phyloP scores from a whole-genome alignment of 37 sponge, comb jelly and placozoan genomes.

The Amphimedon queenslandica region DNA sequence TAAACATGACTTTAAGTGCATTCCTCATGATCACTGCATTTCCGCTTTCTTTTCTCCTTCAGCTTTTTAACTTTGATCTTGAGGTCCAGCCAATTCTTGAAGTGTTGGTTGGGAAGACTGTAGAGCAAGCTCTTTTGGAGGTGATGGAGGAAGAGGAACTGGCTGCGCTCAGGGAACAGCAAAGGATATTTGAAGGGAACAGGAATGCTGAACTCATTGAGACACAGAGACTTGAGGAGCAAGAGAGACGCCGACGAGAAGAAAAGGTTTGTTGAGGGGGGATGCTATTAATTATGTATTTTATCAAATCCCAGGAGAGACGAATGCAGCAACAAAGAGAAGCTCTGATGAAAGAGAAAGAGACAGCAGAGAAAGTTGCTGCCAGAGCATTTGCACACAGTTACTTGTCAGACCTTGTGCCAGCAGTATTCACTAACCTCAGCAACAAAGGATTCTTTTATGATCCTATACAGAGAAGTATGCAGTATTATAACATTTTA shows the following conservation, averaged over 20 bases:
- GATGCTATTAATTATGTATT: neutral
- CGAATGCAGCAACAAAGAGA: slow-evolving; percentile 88
- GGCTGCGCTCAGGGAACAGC: slow-evolving; percentile 79
- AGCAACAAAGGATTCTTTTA: slow-evolving; percentile 88
- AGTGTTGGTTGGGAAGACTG: slow-evolving; percentile 98
- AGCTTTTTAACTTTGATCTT: slow-evolving; percentile 97
- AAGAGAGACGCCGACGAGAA: slow-evolving; percentile 85
- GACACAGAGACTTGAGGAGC: slow-evolving; percentile 96
- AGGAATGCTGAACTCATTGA: slow-evolving; percentile 96
- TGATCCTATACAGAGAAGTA: slow-evolving; percentile 90
- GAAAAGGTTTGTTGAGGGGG: slow-evolving; percentile 69
- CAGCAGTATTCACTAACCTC: slow-evolving; percentile 92
- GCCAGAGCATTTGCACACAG: slow-evolving; percentile 97
- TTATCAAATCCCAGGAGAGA: slow-evolving; percentile 47
- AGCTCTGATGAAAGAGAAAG: slow-evolving; percentile 85
- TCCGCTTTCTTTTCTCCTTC: slow-evolving; percentile 10
- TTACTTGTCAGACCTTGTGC: slow-evolving; percentile 92
- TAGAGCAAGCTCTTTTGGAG: slow-evolving; percentile 96
- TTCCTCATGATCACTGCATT: neutral
- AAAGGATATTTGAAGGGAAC: slow-evolving; percentile 92
- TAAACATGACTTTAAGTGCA: neutral
- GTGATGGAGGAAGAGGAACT: slow-evolving; percentile 99
- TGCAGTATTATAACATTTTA: no score
- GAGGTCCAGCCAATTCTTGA: slow-evolving; percentile 95
- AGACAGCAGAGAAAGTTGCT: slow-evolving; percentile 93